Base-by-base conservation (phyloP, 2,113 vertebrate species). In the Tursiops truncatus region DNA sequence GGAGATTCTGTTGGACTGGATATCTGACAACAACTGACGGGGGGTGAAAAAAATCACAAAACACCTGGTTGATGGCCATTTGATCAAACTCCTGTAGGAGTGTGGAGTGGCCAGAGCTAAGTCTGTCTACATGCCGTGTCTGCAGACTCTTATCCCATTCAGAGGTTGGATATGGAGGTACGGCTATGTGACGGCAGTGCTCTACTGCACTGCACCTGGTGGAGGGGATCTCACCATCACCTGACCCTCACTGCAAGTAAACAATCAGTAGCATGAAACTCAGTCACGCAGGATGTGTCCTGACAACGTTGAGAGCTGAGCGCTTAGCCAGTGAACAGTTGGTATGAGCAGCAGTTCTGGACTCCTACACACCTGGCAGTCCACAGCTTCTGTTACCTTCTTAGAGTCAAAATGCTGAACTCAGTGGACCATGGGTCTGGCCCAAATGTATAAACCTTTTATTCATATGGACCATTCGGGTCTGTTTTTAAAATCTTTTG, bases 401-500 rank as follows among this genome's bases (percentile, higher is more conserved):
- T 44, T 10, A 38, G 63, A 92, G 58, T 82, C 38, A 62, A 93
- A 89, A 41, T 60, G 81, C 11, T 36, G 44, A 92, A 36, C 9
- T 79, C 68, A 28, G 53, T 65, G 44, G 23, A 12, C 20, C 2
- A 1, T 6, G 58, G 68, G 2, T 84, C 41, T 73, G 70, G 53
- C n/a, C 36, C 50, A 23, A 23, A 86, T 58, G 13, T 80, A 23
- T 56, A 77, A 26, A 47, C 44, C 33, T 87, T 58, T 53, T 84
- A 81, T 73, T 88, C 36, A 63, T 20, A n/a, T 15, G 31, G 84
- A 87, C 31, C n/a, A 41, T 58, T 74, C 14, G 23, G 20, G 21
- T 92, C n/a, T 73, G 12, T n/a, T 88, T 90, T 84, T 70, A 76
- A 60, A 67, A 73, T 85, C 18, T 44, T 79, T 95, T 92, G 88